Percentiles rank a stretch among this genome's conserved stretches.
These are phyloP conservation scores for Dilophus febrilis DNA, from an alignment of 2,888 invertebrate genomes.

Conservation along the genomic window DNA sequence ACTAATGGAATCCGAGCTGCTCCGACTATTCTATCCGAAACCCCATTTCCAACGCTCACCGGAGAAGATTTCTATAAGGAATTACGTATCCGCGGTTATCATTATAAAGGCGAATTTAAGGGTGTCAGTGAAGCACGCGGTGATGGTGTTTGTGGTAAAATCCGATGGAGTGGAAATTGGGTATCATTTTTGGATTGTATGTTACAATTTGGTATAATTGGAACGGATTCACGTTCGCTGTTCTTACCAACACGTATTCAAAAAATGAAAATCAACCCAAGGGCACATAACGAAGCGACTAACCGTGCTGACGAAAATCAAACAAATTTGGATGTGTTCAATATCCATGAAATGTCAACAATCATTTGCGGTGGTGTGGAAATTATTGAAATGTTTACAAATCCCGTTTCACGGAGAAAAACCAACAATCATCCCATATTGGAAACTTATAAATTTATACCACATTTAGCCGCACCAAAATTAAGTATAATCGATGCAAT, in stretches of 20 bases:
- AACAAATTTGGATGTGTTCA: slow-evolving; percentile 20
- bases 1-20: slow-evolving; percentile 8
- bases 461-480: slow-evolving; percentile 28
- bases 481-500: slow-evolving; percentile 24
- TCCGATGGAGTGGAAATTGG: slow-evolving; percentile 68
- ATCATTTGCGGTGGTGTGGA: slow-evolving; percentile 57
- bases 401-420: slow-evolving; percentile 38
- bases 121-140: slow-evolving; percentile 21
- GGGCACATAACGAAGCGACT: slow-evolving; percentile 37
- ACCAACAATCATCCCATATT: slow-evolving; percentile 47
- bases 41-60: slow-evolving; percentile 27
- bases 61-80: slow-evolving; percentile 53
- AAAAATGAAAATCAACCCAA: slow-evolving; percentile 50
- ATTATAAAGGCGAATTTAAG: slow-evolving; percentile 30
- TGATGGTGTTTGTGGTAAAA: slow-evolving; percentile 24
- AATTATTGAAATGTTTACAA: slow-evolving; percentile 37
- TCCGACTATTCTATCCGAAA: slow-evolving; percentile 11
- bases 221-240: slow-evolving; percentile 45
- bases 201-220: slow-evolving; percentile 70
- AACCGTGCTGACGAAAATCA: slow-evolving; percentile 23
- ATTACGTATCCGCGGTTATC: slow-evolving; percentile 51
- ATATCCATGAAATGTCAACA: slow-evolving; percentile 18
- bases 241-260: slow-evolving; percentile 55
- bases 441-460: slow-evolving; percentile 51
- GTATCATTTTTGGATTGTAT: slow-evolving; percentile 79